Evolutionary conservation across 2,888 invertebrate genomes (phyloP).

Genomic region (Eretmocerus hayati): DNA sequence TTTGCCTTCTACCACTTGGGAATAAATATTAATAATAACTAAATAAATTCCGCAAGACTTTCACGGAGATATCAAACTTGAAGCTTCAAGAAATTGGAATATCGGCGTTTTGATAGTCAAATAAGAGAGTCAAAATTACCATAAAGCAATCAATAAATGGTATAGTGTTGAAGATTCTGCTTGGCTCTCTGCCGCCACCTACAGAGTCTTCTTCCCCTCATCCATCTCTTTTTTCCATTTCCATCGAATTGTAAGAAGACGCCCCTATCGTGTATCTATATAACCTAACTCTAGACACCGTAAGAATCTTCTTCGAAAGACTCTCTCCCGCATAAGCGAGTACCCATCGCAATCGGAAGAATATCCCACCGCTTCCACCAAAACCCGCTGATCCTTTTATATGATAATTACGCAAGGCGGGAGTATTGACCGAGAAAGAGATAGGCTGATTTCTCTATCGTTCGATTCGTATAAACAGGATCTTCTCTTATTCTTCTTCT

Average conservation of each 20-base stretch:
- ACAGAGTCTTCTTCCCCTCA: conserved; percentile 2
- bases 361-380: conserved; percentile 6
- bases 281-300: too few species aligned
- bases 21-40: conserved; percentile 4
- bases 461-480: conserved; percentile 38
- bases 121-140: conserved; percentile 13
- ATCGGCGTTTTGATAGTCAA: conserved; percentile 10
- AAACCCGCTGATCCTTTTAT: conserved; percentile 40
- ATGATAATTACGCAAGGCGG: conserved; percentile 42
- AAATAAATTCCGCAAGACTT: too few species aligned
- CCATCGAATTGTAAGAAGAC: conserved; percentile 20
- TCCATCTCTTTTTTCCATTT: conserved; percentile 22
- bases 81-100: too few species aligned
- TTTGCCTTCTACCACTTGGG: too few species aligned
- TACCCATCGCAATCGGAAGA: conserved; percentile 2
- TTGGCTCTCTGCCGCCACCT: conserved; percentile 5
- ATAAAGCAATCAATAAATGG: conserved; percentile 20
- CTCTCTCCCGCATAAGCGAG: conserved; percentile 13
- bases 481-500: background rate
- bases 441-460: too few species aligned
- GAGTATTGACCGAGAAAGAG: conserved; percentile 39
- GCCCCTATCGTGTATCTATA: too few species aligned
- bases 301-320: too few species aligned
- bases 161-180: conserved; percentile 11
- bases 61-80: too few species aligned